Evolutionary conservation across 2,797 vertebrate genomes (phyloP).

Genomic region (Salmo trutta): DNA sequence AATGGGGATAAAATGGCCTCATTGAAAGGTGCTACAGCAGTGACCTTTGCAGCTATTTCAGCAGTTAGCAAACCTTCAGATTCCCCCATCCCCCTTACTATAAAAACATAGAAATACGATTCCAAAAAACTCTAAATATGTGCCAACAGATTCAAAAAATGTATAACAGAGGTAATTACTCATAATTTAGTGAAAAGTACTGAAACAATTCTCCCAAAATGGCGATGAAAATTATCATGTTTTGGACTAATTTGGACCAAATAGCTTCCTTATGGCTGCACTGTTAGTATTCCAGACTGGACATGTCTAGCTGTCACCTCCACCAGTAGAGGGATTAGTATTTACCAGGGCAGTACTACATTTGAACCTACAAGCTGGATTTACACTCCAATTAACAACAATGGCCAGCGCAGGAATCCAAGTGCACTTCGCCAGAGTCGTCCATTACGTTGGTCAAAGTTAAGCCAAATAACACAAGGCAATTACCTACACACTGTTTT

Average conservation of each 20-base stretch:
- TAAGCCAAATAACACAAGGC: constrained; percentile 33
- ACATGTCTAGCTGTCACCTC: constrained; percentile 47
- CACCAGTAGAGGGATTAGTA: constrained; percentile 36
- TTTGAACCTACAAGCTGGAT: constrained; percentile 38
- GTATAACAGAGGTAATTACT: constrained; percentile 57
- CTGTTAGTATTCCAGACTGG: constrained; percentile 36
- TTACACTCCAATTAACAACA: constrained; percentile 42
- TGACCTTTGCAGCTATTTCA: constrained; percentile 8
- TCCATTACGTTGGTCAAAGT: constrained; percentile 28
- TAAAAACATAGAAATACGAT: constrained; percentile 34
- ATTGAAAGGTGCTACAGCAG: constrained; percentile 17
- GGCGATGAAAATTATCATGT: constrained; percentile 38
- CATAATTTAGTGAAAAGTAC: constrained; percentile 49
- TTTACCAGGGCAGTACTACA: constrained; percentile 27
- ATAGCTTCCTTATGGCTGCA: constrained; percentile 68
- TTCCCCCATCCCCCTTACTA: constrained; percentile 25
- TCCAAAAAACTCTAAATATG: constrained; percentile 46
- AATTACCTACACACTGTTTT: constrained; percentile 36
- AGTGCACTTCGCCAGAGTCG: constrained; percentile 19
- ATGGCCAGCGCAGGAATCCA: constrained; percentile 28
- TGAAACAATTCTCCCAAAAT: constrained; percentile 38
- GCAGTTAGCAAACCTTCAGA: constrained; percentile 22
- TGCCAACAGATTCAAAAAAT: constrained; percentile 43
- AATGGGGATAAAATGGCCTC: not conserved
- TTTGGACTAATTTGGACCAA: constrained; percentile 63